Evolutionary conservation across 1,140 invertebrate genomes (phyloP).

Genomic region (Araneus ventricosus): DNA sequence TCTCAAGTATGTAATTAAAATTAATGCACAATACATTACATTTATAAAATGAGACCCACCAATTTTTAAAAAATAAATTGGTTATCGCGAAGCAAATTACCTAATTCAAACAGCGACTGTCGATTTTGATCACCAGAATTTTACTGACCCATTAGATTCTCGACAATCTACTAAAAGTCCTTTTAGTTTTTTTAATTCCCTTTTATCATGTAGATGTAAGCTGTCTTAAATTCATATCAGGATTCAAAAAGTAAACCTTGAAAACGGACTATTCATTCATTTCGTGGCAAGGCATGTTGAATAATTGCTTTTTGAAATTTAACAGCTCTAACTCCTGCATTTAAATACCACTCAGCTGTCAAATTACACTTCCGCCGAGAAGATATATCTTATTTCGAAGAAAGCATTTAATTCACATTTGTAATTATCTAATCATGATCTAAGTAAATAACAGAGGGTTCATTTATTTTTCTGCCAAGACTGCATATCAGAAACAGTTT

Average conservation of each 20-base stretch:
- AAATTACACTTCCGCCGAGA: conserved; percentile 6
- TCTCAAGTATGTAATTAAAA: no score
- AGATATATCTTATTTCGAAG: not conserved
- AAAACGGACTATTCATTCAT: not conserved
- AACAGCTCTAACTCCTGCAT: not conserved
- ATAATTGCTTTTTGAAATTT: conserved; percentile 13
- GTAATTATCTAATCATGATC: conserved; percentile 28
- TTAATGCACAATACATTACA: no score
- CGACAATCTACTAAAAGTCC: no score
- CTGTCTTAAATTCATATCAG: not conserved
- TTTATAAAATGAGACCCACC: no score
- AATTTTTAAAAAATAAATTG: no score
- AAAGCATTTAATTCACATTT: conserved; percentile 2
- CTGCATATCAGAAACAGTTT: conserved; percentile 14
- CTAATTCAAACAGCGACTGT: no score
- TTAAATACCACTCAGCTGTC: conserved; percentile 5
- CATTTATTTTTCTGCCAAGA: not conserved
- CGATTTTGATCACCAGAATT: no score
- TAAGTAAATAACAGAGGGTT: not conserved
- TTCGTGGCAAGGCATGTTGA: not conserved
- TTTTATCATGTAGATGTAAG: not conserved
- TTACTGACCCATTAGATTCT: no score
- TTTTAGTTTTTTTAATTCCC: no score
- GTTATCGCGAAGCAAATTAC: no score
- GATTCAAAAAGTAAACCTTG: not conserved